phyloP scores from a whole-genome alignment of 2,888 invertebrate species.

The Autographa gamma region DNA sequence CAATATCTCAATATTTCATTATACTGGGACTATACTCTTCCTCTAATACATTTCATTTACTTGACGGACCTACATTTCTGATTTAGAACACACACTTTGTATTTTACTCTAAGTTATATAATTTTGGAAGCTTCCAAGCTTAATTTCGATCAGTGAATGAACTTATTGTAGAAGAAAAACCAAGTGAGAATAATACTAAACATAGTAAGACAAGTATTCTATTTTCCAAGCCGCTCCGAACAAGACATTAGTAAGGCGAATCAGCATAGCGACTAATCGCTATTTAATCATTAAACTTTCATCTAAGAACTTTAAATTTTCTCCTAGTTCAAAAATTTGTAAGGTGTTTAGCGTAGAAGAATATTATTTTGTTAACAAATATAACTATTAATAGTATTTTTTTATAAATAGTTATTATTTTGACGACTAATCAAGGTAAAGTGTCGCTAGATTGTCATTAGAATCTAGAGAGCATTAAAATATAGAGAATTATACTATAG shows the following conservation, averaged over 20 bases:
- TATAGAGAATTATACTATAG: constrained; percentile 78
- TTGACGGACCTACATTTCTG: constrained; percentile 32
- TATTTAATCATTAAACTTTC: constrained; percentile 72
- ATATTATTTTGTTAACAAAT: constrained; percentile 85
- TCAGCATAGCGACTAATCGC: constrained; percentile 76
- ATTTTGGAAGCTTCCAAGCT: constrained; percentile 52
- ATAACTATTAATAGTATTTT: constrained; percentile 73
- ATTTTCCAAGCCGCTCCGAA: constrained; percentile 71
- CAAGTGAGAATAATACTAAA: constrained; percentile 40
- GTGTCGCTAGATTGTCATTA: constrained; percentile 75
- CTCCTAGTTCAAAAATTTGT: constrained; percentile 80
- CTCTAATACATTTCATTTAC: constrained; percentile 33
- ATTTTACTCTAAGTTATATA: constrained; percentile 40
- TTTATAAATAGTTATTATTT: constrained; percentile 79
- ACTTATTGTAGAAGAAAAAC: constrained; percentile 45
- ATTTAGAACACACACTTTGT: constrained; percentile 43
- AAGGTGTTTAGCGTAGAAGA: constrained; percentile 87
- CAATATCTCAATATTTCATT: constrained; percentile 44
- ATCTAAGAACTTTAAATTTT: constrained; percentile 80
- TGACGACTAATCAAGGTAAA: constrained; percentile 74
- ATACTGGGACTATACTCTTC: constrained; percentile 32
- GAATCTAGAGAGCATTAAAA: constrained; percentile 80
- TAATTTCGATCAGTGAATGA: constrained; percentile 43
- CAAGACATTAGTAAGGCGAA: constrained; percentile 75
- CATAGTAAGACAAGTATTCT: constrained; percentile 42